These are phyloP conservation scores for Elephantulus edwardii DNA, from an alignment of 2,113 vertebrate genomes.

Conservation along the genomic window DNA sequence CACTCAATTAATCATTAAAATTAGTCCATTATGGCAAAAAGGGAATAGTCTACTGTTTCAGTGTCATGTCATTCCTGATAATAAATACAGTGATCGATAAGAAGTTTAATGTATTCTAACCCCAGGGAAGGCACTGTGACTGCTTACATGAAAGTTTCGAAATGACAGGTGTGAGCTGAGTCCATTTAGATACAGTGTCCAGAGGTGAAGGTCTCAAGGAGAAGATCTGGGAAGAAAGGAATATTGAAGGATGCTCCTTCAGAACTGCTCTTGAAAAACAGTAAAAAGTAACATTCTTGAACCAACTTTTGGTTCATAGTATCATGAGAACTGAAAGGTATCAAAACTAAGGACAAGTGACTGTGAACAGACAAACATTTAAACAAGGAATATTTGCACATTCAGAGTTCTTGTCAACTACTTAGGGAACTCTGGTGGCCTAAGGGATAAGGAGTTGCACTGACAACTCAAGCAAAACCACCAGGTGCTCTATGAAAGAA, in stretches of 20 bases:
- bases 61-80: slow-evolving; percentile 77
- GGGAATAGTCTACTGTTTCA: slow-evolving; percentile 75
- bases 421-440: too few species aligned
- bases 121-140: slow-evolving; percentile 49
- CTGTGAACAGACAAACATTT: background rate
- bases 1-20: slow-evolving; percentile 85
- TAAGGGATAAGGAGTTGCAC: too few species aligned
- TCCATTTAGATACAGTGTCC: background rate
- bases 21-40: slow-evolving; percentile 77
- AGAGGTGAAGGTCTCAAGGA: background rate
- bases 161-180: background rate
- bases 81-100: slow-evolving; percentile 79
- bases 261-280: slow-evolving; percentile 39
- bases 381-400: background rate
- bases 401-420: background rate
- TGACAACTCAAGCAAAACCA: too few species aligned
- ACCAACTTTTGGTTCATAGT: background rate
- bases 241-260: slow-evolving; percentile 19
- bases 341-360: background rate
- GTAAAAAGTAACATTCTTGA: background rate
- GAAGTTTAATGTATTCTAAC: slow-evolving; percentile 71
- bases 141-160: slow-evolving; percentile 54
- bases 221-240: background rate
- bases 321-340: slow-evolving; percentile 45
- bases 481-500: too few species aligned